A percentile compares a stretch with the other conserved stretches of the same genome.
These are phyloP conservation scores for Sphaeridia pumilis DNA, from an alignment of 2,888 invertebrate genomes.

Conservation along the genomic window DNA sequence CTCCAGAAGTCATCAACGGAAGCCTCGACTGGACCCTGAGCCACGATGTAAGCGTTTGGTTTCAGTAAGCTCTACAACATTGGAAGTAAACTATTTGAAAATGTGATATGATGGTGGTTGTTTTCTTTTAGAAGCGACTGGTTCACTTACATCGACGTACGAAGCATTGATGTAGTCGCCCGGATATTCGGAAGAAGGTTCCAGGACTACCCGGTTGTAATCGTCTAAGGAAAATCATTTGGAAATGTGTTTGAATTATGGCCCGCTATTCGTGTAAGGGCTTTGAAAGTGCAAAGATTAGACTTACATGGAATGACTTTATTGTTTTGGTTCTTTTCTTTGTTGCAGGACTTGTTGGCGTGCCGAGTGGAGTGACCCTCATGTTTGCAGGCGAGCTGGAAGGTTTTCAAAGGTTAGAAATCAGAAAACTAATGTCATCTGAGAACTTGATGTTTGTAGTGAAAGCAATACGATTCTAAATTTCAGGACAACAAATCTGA, in stretches of 20 bases:
- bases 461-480: too few relatives aligned
- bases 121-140: too few relatives aligned
- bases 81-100: too few relatives aligned
- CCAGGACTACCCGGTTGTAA: constrained; percentile 85
- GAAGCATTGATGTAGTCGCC: constrained; percentile 90
- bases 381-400: constrained; percentile 74
- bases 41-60: constrained; percentile 88
- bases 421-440: too few relatives aligned
- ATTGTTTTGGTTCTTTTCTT: constrained; percentile 83
- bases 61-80: constrained; percentile 75
- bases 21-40: constrained; percentile 87
- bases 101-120: too few relatives aligned
- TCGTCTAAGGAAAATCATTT: too few relatives aligned
- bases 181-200: constrained; percentile 60
- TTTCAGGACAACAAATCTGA: too few relatives aligned
- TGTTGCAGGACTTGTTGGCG: constrained; percentile 67
- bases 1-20: constrained; percentile 76
- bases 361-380: constrained; percentile 78
- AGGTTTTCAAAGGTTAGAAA: too few relatives aligned
- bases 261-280: too few relatives aligned
- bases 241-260: too few relatives aligned
- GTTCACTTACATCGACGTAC: constrained; percentile 73
- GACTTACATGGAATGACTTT: constrained; percentile 82
- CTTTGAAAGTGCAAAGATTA: too few relatives aligned
- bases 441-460: too few relatives aligned